Base-by-base conservation (phyloP, 2,888 invertebrate genomes). In the Drosophila kambysellisi region DNA sequence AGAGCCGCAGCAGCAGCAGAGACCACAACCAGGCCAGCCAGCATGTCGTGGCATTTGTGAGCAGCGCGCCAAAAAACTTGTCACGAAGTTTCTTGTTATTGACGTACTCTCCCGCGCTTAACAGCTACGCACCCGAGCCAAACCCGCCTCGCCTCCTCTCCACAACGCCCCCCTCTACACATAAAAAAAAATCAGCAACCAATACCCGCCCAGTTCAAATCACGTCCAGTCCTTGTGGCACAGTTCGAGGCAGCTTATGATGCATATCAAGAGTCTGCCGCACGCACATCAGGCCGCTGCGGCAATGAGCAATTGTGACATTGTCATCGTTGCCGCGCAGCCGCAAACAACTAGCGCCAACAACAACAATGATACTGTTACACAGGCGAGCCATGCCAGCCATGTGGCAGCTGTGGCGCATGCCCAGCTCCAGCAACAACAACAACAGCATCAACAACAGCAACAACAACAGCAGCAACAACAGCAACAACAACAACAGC, bases 231-330 rank as follows among this genome's bases (percentile, higher is more conserved):
- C 59, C 58, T 68, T 64, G 46, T 58, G 64, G n/a, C n/a, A 39
- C n/a, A 37, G 43, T 39, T 48, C 52, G 46, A 46, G 67, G 82
- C 67, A 68, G 75, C 78, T 59, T 63, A 87, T 79, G 82, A 91
- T 92, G 92, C 92, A 92, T 84, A 92, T 92, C 83, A 92, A 92
- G 80, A 92, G 76, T 65, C 78, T 92, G 83, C 92, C 92, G 77
- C 92, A 92, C 83, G 92, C 92, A 70, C 92, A 92, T 81, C 91
- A 84, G 63, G 91, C 92, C 68, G 91, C 92, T 58, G 91, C 91
- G 76, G 89, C 92, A 72, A 93, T 92, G 92, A 92, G 92, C 82
- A 93, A 92, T 86, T 92, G 92, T 85, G 92, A 93, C 83, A 92
- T 92, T 76, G 92, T 92, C 75, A 92, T 92, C 76, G 92, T 92